phyloP scores from a whole-genome alignment of 2,797 vertebrate species.

The Monodelphis domestica region DNA sequence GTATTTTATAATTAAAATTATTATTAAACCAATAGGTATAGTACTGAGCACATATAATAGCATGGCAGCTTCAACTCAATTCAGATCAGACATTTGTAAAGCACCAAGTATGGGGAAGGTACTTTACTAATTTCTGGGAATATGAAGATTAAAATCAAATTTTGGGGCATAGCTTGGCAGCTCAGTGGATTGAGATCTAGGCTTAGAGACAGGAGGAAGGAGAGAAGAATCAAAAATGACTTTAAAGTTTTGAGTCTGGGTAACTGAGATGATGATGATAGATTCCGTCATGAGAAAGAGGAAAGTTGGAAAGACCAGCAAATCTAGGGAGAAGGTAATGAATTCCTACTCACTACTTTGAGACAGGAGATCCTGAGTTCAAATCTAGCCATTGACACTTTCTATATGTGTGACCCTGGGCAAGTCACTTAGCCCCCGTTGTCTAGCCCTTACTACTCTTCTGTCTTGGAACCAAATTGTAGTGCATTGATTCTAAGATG shows the following conservation, averaged over 20 bases:
- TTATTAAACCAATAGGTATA: neutral
- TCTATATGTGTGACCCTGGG: too few species aligned
- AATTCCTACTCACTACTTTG: too few species aligned
- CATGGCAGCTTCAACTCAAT: neutral
- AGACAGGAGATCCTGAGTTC: too few species aligned
- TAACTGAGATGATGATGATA: neutral
- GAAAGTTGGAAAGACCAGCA: neutral
- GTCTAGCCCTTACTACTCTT: too few species aligned
- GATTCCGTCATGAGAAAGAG: neutral
- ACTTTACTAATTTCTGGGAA: neutral
- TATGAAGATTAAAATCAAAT: too few species aligned
- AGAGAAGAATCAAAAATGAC: neutral
- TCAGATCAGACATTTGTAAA: neutral
- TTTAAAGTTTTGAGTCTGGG: neutral
- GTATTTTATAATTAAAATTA: neutral
- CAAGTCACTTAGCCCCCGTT: too few species aligned
- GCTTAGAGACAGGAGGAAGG: too few species aligned
- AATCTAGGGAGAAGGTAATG: neutral
- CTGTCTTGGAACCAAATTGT: too few species aligned
- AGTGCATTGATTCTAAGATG: too few species aligned
- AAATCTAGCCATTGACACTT: too few species aligned
- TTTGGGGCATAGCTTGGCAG: too few species aligned
- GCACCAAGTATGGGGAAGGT: neutral
- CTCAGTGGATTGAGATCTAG: too few species aligned
- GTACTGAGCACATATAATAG: neutral